phyloP scores from a whole-genome alignment of 2,113 vertebrate species.

The Dipodomys spectabilis region DNA sequence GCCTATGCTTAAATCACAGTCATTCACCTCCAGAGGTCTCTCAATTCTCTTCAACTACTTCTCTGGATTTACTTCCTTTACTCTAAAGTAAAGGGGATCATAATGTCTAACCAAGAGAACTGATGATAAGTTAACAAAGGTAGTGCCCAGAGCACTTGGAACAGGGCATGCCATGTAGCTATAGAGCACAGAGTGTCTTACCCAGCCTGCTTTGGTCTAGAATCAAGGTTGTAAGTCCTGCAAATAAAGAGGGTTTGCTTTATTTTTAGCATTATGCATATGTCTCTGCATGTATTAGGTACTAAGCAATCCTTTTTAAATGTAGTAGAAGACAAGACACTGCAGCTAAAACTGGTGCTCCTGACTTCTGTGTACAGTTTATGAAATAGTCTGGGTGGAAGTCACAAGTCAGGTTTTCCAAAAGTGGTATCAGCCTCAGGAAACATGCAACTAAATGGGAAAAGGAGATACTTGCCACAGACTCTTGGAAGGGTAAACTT shows the following conservation, averaged over 20 bases:
- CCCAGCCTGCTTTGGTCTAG: too few relatives aligned
- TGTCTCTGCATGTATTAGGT: not conserved
- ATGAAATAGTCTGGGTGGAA: not conserved
- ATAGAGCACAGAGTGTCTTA: not conserved
- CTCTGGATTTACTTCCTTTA: not conserved
- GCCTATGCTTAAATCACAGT: not conserved
- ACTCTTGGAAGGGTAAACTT: not conserved
- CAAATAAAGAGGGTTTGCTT: not conserved
- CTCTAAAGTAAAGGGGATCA: not conserved
- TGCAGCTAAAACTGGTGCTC: too few relatives aligned
- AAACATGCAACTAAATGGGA: not conserved
- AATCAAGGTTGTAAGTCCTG: not conserved
- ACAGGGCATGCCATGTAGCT: too few relatives aligned
- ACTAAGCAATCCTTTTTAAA: not conserved
- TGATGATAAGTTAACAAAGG: not conserved
- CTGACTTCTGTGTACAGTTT: not conserved
- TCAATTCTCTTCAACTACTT: not conserved
- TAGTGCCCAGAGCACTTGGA: not conserved
- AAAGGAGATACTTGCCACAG: not conserved
- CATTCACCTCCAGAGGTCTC: not conserved
- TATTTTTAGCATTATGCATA: not conserved
- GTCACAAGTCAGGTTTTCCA: not conserved
- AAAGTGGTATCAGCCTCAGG: not conserved
- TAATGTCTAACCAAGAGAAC: not conserved
- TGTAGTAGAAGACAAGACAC: not conserved